Evolutionary conservation across 1,140 invertebrate species (phyloP).

Genomic region (Pseudomyrmex pallidus): DNA sequence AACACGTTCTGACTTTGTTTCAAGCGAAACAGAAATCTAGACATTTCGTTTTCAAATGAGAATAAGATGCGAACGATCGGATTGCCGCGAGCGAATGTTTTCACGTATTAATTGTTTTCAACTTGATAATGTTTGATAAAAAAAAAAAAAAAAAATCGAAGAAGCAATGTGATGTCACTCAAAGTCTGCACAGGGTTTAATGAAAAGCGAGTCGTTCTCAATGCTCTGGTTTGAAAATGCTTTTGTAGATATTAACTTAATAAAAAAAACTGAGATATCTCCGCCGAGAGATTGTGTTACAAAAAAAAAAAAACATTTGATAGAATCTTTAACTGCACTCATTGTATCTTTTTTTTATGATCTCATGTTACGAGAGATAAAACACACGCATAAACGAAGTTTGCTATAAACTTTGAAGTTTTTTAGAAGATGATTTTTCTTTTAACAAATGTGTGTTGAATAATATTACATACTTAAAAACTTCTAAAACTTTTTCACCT

Average conservation of each 20-base stretch:
- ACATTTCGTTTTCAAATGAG: neutral
- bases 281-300: neutral
- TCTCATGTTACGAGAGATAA: neutral
- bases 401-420: neutral
- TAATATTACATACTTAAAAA: slow-evolving; percentile 8
- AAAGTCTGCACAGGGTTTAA: slow-evolving; percentile 12
- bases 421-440: neutral
- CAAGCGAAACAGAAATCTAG: neutral
- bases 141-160: slow-evolving; percentile 24
- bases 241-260: slow-evolving; percentile 30
- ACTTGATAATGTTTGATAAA: neutral
- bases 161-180: slow-evolving; percentile 10
- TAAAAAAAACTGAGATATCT: slow-evolving; percentile 6
- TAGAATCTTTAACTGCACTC: slow-evolving; percentile 13
- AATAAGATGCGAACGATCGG: slow-evolving; percentile 3
- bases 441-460: neutral
- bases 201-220: slow-evolving; percentile 35
- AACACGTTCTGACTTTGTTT: neutral
- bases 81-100: slow-evolving; percentile 18
- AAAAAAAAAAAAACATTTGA: neutral
- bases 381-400: neutral
- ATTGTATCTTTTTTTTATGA: slow-evolving; percentile 18
- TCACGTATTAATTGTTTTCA: slow-evolving; percentile 12
- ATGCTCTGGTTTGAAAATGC: slow-evolving; percentile 33
- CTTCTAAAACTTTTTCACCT: neutral